These are phyloP conservation scores for Psilopsiagon aurifrons DNA, from an alignment of 2,113 vertebrate species.

Conservation along the genomic window DNA sequence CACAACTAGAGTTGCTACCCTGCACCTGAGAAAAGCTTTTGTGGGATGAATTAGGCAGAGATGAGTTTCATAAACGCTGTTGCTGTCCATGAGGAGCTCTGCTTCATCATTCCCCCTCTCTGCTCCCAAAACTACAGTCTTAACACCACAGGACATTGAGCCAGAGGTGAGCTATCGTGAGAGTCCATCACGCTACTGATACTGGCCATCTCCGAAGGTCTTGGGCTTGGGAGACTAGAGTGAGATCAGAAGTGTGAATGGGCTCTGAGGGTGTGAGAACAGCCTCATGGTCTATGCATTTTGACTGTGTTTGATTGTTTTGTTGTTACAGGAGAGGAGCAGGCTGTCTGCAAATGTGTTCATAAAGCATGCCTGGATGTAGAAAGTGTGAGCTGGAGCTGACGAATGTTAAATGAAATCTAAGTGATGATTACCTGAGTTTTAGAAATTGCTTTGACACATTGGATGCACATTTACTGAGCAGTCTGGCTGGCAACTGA, in stretches of 20 bases:
- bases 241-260: neutral
- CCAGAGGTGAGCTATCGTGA: neutral
- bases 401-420: neutral
- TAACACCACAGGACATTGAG: neutral
- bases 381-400: neutral
- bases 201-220: neutral
- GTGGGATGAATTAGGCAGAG: neutral
- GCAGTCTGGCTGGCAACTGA: slow-evolving; percentile 32
- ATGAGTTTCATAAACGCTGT: neutral
- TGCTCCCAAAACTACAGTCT: neutral
- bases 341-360: neutral
- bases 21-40: neutral
- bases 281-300: neutral
- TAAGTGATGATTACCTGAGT: neutral
- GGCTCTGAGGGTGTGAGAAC: neutral
- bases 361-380: neutral
- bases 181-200: neutral
- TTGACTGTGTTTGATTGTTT: neutral
- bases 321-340: neutral
- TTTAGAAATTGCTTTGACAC: neutral
- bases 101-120: neutral
- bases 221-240: neutral
- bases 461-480: neutral
- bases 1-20: neutral
- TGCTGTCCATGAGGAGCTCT: neutral